phyloP scores from a whole-genome alignment of 2,888 invertebrate species.

The Drosophila atroscutellata region DNA sequence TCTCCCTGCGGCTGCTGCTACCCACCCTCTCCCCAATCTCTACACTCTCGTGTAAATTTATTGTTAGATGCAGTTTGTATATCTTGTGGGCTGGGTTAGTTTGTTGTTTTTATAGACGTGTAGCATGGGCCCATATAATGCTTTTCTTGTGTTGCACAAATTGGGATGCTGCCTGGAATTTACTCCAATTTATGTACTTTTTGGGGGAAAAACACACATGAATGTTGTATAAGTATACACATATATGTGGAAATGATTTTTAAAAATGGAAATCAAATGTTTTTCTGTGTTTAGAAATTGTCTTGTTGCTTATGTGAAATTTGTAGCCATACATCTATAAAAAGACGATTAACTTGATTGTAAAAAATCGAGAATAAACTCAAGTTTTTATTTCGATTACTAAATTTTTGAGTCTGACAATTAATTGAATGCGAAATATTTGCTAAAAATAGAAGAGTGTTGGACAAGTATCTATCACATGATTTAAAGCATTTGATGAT shows the following conservation, averaged over 20 bases:
- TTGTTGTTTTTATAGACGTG: conserved; percentile 53
- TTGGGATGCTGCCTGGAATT: conserved; percentile 21
- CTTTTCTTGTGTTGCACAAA: conserved; percentile 44
- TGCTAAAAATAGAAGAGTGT: background rate
- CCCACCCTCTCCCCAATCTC: background rate
- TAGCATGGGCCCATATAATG: conserved; percentile 46
- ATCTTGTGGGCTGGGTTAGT: conserved; percentile 37
- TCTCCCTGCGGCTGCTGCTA: background rate
- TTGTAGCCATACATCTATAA: background rate
- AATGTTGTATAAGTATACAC: background rate
- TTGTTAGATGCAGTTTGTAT: conserved; percentile 61
- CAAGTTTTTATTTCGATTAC: background rate
- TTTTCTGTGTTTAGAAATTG: background rate
- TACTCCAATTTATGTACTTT: conserved; percentile 27
- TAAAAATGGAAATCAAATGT: background rate
- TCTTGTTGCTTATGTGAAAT: background rate
- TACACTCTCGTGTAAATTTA: conserved; percentile 43
- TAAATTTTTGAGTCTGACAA: background rate
- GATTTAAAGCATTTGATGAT: background rate
- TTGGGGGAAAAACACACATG: background rate
- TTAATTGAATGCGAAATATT: background rate
- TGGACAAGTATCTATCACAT: conserved; percentile 7
- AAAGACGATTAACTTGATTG: background rate
- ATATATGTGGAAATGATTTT: background rate
- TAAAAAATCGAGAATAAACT: background rate